phyloP scores from a whole-genome alignment of 53 echinoderm and acorn worm genomes.

The Luidia sarsii region DNA sequence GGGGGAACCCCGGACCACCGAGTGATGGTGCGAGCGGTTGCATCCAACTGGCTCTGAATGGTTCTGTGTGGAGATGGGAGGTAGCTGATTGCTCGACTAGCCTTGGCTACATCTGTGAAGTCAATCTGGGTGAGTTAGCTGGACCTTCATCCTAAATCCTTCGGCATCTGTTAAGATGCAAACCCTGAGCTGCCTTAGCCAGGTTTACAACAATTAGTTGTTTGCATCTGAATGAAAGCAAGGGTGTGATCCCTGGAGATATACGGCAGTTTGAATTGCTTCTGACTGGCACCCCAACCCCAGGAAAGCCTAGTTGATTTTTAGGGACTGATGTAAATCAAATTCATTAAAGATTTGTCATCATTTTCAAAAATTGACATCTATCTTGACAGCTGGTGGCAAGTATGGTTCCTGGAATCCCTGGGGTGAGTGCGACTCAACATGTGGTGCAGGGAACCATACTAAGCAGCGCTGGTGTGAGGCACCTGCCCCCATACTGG shows the following conservation, averaged over 20 bases:
- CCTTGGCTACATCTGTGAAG: conserved; percentile 77
- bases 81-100: conserved; percentile 35
- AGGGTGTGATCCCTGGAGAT: too few species aligned
- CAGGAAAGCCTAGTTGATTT: not conserved
- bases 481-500: conserved; percentile 74
- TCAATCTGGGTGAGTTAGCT: conserved; percentile 74
- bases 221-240: too few species aligned
- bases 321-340: too few species aligned
- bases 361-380: too few species aligned
- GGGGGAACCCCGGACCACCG: conserved; percentile 27
- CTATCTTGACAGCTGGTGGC: conserved; percentile 80
- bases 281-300: not conserved
- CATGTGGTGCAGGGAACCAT: conserved; percentile 69
- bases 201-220: too few species aligned
- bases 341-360: too few species aligned
- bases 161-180: too few species aligned
- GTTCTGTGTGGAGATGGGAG: conserved; percentile 62
- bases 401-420: conserved; percentile 61
- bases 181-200: too few species aligned
- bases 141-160: too few species aligned
- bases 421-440: conserved; percentile 72
- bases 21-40: conserved; percentile 11
- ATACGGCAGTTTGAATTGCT: not conserved
- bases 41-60: conserved; percentile 37
- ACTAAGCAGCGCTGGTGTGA: conserved; percentile 68